Evolutionary conservation across 2,888 invertebrate species (phyloP).

Genomic region (Drosophila picticornis): DNA sequence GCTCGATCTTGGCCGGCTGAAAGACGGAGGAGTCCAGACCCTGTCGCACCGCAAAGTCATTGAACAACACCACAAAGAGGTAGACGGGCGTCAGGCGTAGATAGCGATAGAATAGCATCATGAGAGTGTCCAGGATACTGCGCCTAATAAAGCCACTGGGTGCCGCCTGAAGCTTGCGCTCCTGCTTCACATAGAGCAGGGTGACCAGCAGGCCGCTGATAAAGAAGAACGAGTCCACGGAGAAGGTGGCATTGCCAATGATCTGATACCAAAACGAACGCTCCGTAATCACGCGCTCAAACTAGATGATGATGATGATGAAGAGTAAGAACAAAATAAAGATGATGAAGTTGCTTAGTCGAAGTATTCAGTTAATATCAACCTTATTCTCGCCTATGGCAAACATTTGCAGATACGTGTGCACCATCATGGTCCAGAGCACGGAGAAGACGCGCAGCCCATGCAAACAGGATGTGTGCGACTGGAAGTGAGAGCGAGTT

Average conservation of each 20-base stretch:
- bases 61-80: constrained; percentile 91
- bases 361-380: background rate
- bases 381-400: constrained; percentile 89
- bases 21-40: constrained; percentile 90
- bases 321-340: background rate
- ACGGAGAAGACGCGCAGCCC: constrained; percentile 92
- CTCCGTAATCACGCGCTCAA: constrained; percentile 90
- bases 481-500: constrained; percentile 85
- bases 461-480: constrained; percentile 91
- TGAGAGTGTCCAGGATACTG: constrained; percentile 68
- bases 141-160: constrained; percentile 63
- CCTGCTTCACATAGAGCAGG: constrained; percentile 89
- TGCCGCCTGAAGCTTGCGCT: constrained; percentile 85
- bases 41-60: constrained; percentile 90
- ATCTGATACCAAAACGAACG: constrained; percentile 92
- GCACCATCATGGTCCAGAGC: constrained; percentile 93
- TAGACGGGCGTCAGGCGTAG: constrained; percentile 93
- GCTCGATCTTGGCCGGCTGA: constrained; percentile 88
- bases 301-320: constrained; percentile 83
- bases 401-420: constrained; percentile 93
- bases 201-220: constrained; percentile 93
- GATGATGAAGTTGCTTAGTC: background rate
- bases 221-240: constrained; percentile 95
- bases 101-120: constrained; percentile 88
- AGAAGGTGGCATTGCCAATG: constrained; percentile 93